Base-by-base conservation (phyloP, 2,113 vertebrate genomes). In the Tragelaphus imberbis region DNA sequence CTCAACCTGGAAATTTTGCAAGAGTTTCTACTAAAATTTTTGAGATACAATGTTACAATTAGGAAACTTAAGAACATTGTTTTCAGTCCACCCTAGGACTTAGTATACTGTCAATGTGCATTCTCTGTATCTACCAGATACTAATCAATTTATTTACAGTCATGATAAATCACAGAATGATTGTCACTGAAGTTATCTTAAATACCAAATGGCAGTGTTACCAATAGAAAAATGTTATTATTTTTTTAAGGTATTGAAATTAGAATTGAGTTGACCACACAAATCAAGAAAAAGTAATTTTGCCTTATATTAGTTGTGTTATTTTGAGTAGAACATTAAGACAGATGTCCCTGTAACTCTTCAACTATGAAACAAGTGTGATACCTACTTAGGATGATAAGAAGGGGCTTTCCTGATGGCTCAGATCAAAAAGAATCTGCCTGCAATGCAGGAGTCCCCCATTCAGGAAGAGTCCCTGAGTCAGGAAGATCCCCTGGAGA, bases 21-120 rank as follows among this genome's bases (percentile, higher is more conserved):
- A n/a, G 17, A 75, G 71, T 90, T 84, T 97, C 94, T 75, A 75
- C 27, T 33, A 63, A 92, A 80, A 81, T 96, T 95, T 82, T 53
- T 88, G 63, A 96, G 65, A 90, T 59, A 53, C 1, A 30, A 33
- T 51, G 51, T 40, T 36, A 84, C 47, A 77, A 19, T 75, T 95
- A n/a, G 47, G 47, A 91, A 87, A 84, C n/a, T 1, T 63, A 61
- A 91, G 47, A 86, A 56, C 6, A 75, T 40, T 30, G 11, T 65
- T 80, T 75, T 75, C 19, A 11, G 7, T 77, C 12, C 25, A 23
- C n/a, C 25, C 27, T 80, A 36, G 49, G 13, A 44, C 27, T 28
- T 40, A 30, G 6, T 65, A 0, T 36, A 12, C 2, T 71, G 5
- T 68, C 56, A 94, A 28, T 10, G 16, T 65, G 4, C 33, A 19